Evolutionary conservation across 2,888 invertebrate genomes (phyloP).

Genomic region (Dicyrtoma fusca): DNA sequence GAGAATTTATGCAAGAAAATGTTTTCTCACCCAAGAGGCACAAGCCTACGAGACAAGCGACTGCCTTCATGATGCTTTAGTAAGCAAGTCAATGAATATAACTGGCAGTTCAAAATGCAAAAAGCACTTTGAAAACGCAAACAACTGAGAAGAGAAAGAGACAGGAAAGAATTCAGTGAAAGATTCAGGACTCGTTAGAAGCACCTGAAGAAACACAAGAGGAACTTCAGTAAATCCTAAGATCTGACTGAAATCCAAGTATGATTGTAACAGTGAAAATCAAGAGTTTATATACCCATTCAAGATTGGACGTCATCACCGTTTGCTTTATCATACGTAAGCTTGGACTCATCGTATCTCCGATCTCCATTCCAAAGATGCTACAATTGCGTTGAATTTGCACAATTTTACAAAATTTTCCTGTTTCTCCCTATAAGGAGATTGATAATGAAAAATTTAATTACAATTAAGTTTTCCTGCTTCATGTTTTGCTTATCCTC

Average conservation of each 20-base stretch:
- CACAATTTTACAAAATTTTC: no score
- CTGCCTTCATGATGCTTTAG: conserved; percentile 8
- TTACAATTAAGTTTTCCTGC: no score
- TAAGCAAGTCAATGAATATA: neutral
- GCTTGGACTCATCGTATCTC: no score
- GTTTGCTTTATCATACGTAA: no score
- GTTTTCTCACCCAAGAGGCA: conserved; percentile 19
- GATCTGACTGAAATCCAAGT: conserved; percentile 17
- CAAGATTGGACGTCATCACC: no score
- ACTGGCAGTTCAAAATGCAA: neutral
- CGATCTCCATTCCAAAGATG: no score
- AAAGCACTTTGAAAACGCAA: neutral
- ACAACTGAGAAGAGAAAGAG: neutral
- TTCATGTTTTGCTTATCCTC: no score
- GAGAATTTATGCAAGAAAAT: no score
- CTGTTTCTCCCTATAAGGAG: no score
- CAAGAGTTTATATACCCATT: conserved; percentile 3
- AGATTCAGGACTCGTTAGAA: neutral
- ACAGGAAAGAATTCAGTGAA: neutral
- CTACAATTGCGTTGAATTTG: no score
- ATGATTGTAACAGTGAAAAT: no score
- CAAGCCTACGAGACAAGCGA: conserved; percentile 11
- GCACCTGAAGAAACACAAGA: neutral
- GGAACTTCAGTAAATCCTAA: conserved; percentile 16
- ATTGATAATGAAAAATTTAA: no score